Evolutionary conservation across 1,140 invertebrate genomes (phyloP).

Genomic region (Monochamus saltuarius): DNA sequence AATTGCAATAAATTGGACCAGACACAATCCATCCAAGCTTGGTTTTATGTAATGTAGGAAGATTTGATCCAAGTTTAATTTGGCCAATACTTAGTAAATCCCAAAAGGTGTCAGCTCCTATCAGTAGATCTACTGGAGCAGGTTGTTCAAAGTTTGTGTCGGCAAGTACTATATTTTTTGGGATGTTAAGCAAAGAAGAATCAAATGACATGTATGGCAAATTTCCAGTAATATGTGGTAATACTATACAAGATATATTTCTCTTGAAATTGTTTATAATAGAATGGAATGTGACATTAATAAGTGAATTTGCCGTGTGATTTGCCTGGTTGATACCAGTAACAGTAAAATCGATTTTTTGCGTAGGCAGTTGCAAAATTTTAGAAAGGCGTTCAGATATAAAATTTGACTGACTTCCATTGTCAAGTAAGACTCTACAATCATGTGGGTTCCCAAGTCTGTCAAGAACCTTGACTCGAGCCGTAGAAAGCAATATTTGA

Average conservation of each 20-base stretch:
- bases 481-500: conserved; percentile 25
- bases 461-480: conserved; percentile 19
- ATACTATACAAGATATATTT: conserved; percentile 20
- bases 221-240: conserved; percentile 25
- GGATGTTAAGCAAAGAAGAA: conserved; percentile 27
- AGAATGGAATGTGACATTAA: conserved; percentile 9
- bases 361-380: conserved; percentile 8
- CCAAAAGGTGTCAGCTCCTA: conserved; percentile 38
- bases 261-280: conserved; percentile 19
- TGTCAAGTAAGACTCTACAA: conserved; percentile 13
- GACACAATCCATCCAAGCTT: conserved; percentile 43
- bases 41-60: conserved; percentile 44
- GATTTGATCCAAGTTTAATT: conserved; percentile 33
- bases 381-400: conserved; percentile 12
- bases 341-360: conserved; percentile 6
- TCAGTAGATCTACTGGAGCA: conserved; percentile 33
- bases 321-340: conserved; percentile 3
- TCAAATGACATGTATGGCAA: conserved; percentile 22
- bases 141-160: conserved; percentile 34
- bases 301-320: not conserved
- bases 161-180: conserved; percentile 32
- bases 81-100: conserved; percentile 32
- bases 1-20: conserved; percentile 15
- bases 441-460: conserved; percentile 1
- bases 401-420: conserved; percentile 13